phyloP scores from a whole-genome alignment of 2,888 invertebrate genomes.

The Pheosia tremula region DNA sequence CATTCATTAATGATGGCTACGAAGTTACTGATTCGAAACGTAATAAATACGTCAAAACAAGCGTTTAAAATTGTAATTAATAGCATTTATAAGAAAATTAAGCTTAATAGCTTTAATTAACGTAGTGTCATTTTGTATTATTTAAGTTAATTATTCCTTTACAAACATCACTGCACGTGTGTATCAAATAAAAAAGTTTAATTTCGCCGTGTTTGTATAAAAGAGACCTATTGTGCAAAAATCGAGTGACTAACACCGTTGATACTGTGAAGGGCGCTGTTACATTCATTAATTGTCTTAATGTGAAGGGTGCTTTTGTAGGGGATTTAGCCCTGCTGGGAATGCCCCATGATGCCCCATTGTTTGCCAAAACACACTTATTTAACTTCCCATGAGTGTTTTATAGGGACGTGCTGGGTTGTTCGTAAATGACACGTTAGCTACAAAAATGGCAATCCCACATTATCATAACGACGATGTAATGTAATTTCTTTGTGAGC shows the following conservation, averaged over 20 bases:
- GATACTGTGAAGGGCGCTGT: conserved; percentile 72
- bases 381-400: conserved; percentile 67
- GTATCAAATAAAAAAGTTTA: conserved; percentile 41
- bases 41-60: not conserved
- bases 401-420: conserved; percentile 31
- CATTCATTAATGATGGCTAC: too few species aligned
- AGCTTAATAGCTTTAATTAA: not conserved
- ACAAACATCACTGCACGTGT: conserved; percentile 27
- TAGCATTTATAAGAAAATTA: not conserved
- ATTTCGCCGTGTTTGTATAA: conserved; percentile 60
- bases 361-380: conserved; percentile 76
- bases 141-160: conserved; percentile 11
- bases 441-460: conserved; percentile 32
- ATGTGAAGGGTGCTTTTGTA: conserved; percentile 64
- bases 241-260: conserved; percentile 76
- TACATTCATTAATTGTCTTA: conserved; percentile 80
- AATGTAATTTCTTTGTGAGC: conserved; percentile 28
- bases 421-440: conserved; percentile 38
- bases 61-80: not conserved
- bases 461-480: conserved; percentile 32
- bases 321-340: conserved; percentile 63
- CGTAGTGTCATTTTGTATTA: not conserved
- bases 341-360: conserved; percentile 62
- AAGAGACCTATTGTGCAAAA: conserved; percentile 65
- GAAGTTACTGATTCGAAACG: too few species aligned